A percentile compares a stretch with the other conserved stretches of the same genome.
Evolutionary conservation across 2,113 vertebrate genomes (phyloP).

Genomic region (Pavo muticus): DNA sequence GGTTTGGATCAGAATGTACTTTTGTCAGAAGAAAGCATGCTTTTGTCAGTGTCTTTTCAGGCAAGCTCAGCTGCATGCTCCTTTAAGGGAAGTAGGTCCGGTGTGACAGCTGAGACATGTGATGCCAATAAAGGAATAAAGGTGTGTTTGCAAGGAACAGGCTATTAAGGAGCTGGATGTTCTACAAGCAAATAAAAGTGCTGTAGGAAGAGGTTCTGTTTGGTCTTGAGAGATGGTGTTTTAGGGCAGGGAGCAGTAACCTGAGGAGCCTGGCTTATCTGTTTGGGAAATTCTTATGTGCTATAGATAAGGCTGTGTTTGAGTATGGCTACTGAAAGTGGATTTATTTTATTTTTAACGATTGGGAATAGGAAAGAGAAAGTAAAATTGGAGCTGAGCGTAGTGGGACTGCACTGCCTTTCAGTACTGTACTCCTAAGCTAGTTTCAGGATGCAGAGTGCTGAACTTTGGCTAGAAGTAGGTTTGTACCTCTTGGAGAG

Average conservation of each 20-base stretch:
- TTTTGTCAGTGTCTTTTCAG: neutral
- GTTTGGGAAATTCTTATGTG: rapidly evolving
- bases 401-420: neutral
- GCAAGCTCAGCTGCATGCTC: neutral
- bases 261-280: neutral
- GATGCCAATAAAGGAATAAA: conserved; percentile 33
- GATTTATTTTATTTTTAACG: too few species aligned
- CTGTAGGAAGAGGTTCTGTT: neutral
- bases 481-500: neutral
- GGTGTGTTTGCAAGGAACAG: neutral
- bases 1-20: conserved; percentile 26
- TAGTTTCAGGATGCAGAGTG: rapidly evolving
- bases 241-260: too few species aligned
- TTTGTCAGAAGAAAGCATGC: neutral
- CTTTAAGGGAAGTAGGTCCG: conserved; percentile 46
- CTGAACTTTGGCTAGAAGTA: neutral
- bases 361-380: neutral
- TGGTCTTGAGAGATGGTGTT: neutral
- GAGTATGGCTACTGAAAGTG: rapidly evolving
- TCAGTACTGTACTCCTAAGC: rapidly evolving
- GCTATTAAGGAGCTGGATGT: neutral
- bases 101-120: conserved; percentile 35
- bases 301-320: neutral
- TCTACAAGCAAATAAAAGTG: neutral
- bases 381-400: rapidly evolving